Percentiles rank a stretch among this genome's conserved stretches.
Evolutionary conservation across 2,113 vertebrate genomes (phyloP).

Genomic region (Alaudala cheleensis): DNA sequence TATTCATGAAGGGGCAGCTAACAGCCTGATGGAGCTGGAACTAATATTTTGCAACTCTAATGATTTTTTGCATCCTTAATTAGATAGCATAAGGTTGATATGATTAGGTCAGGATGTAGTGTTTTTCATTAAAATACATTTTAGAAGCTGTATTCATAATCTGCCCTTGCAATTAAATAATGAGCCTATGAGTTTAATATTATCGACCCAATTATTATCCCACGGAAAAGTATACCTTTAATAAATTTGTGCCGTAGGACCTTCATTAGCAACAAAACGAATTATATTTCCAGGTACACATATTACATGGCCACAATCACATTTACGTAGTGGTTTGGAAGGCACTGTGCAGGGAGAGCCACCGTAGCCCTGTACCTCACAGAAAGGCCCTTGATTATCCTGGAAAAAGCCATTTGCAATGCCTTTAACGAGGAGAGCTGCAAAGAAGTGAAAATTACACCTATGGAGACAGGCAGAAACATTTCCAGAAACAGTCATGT

Average conservation of each 20-base stretch:
- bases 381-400: slow-evolving; percentile 42
- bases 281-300: slow-evolving; percentile 76
- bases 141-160: slow-evolving; percentile 97
- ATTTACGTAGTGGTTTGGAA: slow-evolving; percentile 52
- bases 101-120: slow-evolving; percentile 99
- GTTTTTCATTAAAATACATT: slow-evolving; percentile 99
- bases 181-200: slow-evolving; percentile 94
- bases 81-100: slow-evolving; percentile 99
- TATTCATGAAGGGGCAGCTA: slow-evolving; percentile 90
- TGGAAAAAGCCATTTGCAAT: slow-evolving; percentile 31
- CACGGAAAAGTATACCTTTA: slow-evolving; percentile 91
- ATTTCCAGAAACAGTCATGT: neutral
- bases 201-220: slow-evolving; percentile 97
- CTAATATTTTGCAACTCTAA: slow-evolving; percentile 99
- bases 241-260: slow-evolving; percentile 93
- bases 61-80: slow-evolving; percentile 99
- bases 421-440: neutral
- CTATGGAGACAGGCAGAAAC: neutral
- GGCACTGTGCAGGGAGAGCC: neutral
- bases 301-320: slow-evolving; percentile 54
- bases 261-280: slow-evolving; percentile 87
- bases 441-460: neutral
- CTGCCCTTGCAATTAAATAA: slow-evolving; percentile 99
- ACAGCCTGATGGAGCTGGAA: slow-evolving; percentile 91
- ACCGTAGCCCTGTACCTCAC: neutral